These are phyloP conservation scores for Dromococcyx pavoninus DNA, from an alignment of 2,797 vertebrate species.

Conservation along the genomic window DNA sequence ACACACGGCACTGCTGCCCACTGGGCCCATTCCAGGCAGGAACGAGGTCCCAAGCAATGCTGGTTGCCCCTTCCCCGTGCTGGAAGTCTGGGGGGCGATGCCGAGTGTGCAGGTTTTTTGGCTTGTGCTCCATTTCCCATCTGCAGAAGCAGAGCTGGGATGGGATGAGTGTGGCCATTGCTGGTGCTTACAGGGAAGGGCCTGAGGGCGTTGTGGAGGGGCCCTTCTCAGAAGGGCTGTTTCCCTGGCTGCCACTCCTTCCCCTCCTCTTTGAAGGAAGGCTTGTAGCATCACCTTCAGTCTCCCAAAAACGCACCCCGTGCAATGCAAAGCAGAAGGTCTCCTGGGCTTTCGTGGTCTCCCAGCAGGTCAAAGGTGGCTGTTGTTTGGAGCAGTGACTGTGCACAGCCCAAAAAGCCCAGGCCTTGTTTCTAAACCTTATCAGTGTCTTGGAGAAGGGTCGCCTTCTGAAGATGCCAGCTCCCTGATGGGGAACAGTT, in stretches of 20 bases:
- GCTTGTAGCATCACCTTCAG: not conserved
- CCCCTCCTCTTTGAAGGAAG: not conserved
- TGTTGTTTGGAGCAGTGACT: not conserved
- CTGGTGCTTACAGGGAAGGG: not conserved
- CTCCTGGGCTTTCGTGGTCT: too few species aligned
- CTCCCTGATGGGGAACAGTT: not conserved
- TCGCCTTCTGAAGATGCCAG: too few species aligned
- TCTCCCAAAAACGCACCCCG: too few species aligned
- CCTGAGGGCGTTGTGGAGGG: not conserved
- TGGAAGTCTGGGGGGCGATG: not conserved
- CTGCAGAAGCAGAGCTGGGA: not conserved
- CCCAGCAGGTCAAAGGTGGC: too few species aligned
- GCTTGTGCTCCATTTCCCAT: too few species aligned
- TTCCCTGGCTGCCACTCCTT: not conserved
- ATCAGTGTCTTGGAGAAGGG: too few species aligned
- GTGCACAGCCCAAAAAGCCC: not conserved
- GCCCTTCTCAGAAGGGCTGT: not conserved
- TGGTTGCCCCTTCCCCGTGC: too few species aligned
- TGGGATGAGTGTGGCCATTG: not conserved
- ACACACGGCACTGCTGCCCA: too few species aligned
- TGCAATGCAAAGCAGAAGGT: not conserved
- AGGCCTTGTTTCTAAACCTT: not conserved
- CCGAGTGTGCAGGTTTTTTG: not conserved
- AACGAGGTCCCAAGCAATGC: too few species aligned
- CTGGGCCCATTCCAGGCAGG: too few species aligned